Evolutionary conservation across 2,888 invertebrate species (phyloP).

Genomic region (Drosophila ochracea): DNA sequence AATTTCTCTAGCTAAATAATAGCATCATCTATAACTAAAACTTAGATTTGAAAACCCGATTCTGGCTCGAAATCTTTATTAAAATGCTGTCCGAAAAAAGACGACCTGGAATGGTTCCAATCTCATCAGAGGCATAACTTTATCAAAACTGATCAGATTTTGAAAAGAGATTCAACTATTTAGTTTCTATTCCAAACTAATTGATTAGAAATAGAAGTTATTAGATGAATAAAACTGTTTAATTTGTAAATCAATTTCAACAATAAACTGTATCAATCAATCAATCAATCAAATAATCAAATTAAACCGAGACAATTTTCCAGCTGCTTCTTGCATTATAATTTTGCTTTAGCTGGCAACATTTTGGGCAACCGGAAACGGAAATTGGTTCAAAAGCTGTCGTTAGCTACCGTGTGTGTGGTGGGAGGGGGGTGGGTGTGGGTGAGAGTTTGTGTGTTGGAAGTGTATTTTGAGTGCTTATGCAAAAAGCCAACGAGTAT

Average conservation of each 20-base stretch:
- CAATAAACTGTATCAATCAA: neutral
- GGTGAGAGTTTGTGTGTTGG: neutral
- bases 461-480: conserved; percentile 27
- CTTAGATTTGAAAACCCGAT: neutral
- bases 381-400: conserved; percentile 40
- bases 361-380: conserved; percentile 44
- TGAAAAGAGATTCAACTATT: neutral
- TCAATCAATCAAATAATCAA: neutral
- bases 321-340: neutral
- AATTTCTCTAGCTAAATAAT: neutral
- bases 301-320: neutral
- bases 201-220: neutral
- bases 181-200: neutral
- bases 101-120: neutral
- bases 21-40: neutral
- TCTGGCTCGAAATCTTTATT: no score
- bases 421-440: accelerated
- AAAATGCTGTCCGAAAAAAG: no score
- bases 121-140: neutral
- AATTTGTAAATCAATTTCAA: neutral
- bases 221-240: neutral
- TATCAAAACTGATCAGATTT: no score
- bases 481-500: conserved; percentile 27
- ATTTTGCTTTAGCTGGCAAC: conserved; percentile 18
- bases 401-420: conserved; percentile 13